Evolutionary conservation across 2,888 invertebrate species (phyloP).

Genomic region (Tridacna gigas): DNA sequence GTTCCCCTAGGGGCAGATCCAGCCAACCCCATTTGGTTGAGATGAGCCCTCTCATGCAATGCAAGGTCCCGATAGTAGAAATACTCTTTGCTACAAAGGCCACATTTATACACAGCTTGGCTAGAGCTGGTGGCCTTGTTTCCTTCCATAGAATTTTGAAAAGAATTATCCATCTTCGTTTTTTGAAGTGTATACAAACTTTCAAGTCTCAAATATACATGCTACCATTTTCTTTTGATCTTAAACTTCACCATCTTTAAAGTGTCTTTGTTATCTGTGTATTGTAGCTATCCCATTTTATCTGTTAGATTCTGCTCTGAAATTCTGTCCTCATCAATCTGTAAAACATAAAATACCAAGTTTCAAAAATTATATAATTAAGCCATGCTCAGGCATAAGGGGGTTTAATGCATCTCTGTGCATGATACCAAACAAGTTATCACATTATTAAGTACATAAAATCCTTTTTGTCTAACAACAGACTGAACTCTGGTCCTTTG

Average conservation of each 20-base stretch:
- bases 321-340: too few relatives aligned
- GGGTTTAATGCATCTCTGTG: neutral
- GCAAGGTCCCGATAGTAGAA: conserved; percentile 45
- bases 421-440: neutral
- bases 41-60: conserved; percentile 55
- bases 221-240: neutral
- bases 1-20: conserved; percentile 27
- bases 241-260: neutral
- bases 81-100: conserved; percentile 55
- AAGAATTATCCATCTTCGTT: conserved; percentile 37
- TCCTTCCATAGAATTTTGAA: conserved; percentile 44
- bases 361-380: too few relatives aligned
- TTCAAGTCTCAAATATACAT: neutral
- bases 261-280: too few relatives aligned
- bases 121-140: conserved; percentile 25
- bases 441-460: too few relatives aligned
- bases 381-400: too few relatives aligned
- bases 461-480: too few relatives aligned
- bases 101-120: conserved; percentile 45
- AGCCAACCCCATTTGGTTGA: conserved; percentile 45
- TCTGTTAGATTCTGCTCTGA: too few relatives aligned
- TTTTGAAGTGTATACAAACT: neutral
- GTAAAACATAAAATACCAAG: too few relatives aligned
- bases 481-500: too few relatives aligned
- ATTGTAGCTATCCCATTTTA: too few relatives aligned